phyloP scores from a whole-genome alignment of 2,113 vertebrate species.

The Aix galericulata region DNA sequence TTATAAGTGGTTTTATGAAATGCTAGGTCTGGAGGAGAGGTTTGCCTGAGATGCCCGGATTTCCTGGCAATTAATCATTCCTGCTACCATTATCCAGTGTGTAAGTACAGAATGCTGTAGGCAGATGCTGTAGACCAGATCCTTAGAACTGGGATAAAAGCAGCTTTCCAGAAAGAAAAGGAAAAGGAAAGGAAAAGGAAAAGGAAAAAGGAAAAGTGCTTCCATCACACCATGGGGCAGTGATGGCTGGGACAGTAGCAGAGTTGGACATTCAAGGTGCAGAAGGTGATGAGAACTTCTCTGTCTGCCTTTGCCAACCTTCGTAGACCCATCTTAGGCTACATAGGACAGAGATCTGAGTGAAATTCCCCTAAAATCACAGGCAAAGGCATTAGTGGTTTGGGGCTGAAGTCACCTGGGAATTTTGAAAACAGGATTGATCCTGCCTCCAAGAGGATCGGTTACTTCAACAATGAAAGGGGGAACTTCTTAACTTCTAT shows the following conservation, averaged over 20 bases:
- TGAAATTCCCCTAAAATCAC: background rate
- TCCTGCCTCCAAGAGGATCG: accelerated
- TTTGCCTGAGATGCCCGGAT: background rate
- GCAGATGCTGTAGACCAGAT: background rate
- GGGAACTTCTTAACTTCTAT: background rate
- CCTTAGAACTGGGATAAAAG: background rate
- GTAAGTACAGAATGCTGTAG: background rate
- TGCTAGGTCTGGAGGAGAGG: background rate
- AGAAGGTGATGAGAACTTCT: background rate
- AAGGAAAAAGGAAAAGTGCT: no score
- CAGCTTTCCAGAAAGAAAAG: background rate
- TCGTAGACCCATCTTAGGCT: background rate
- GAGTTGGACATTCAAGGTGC: accelerated
- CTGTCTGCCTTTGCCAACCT: background rate
- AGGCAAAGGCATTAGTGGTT: background rate
- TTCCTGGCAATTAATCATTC: background rate
- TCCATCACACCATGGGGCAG: accelerated
- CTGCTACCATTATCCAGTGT: background rate
- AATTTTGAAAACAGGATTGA: background rate
- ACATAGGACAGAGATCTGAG: background rate
- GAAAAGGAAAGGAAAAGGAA: background rate
- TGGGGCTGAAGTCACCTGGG: background rate
- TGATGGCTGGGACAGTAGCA: background rate
- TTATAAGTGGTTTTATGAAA: background rate
- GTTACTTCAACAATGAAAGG: background rate